phyloP scores from a whole-genome alignment of 2,888 invertebrate species.

The Agrochola lychnidis region DNA sequence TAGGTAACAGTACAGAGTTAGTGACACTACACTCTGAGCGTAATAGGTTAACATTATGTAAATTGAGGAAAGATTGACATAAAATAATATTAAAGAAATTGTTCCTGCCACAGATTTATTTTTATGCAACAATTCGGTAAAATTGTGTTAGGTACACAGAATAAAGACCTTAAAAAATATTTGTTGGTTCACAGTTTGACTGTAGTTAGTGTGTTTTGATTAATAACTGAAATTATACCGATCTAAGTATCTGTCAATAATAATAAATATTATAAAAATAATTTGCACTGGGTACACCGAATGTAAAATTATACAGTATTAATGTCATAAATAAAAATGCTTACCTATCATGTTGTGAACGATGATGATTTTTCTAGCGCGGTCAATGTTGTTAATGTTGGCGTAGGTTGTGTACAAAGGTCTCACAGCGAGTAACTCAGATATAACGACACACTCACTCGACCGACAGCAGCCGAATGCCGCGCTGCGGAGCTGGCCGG shows the following conservation, averaged over 20 bases:
- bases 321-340: conserved; percentile 66
- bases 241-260: not conserved
- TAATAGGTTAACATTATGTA: not conserved
- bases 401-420: conserved; percentile 87
- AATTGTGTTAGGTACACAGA: not conserved
- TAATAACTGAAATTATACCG: not conserved
- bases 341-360: conserved; percentile 87
- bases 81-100: not conserved
- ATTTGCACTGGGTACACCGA: not conserved
- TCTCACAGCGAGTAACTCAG: conserved; percentile 65
- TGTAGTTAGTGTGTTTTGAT: not conserved
- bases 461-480: conserved; percentile 86
- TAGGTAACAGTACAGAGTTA: not conserved
- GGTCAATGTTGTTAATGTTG: conserved; percentile 88
- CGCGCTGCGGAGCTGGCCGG: conserved; percentile 63
- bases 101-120: not conserved
- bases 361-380: conserved; percentile 78
- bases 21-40: not conserved
- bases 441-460: conserved; percentile 78
- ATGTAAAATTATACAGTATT: conserved; percentile 9
- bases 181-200: not conserved
- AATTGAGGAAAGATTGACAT: conserved; percentile 8
- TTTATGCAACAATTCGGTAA: not conserved
- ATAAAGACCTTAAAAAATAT: not conserved
- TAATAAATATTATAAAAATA: not conserved